A percentile compares a stretch with the other conserved stretches of the same genome.
Evolutionary conservation across 2,113 vertebrate genomes (phyloP).

Genomic region (Rhabdornis inornatus): DNA sequence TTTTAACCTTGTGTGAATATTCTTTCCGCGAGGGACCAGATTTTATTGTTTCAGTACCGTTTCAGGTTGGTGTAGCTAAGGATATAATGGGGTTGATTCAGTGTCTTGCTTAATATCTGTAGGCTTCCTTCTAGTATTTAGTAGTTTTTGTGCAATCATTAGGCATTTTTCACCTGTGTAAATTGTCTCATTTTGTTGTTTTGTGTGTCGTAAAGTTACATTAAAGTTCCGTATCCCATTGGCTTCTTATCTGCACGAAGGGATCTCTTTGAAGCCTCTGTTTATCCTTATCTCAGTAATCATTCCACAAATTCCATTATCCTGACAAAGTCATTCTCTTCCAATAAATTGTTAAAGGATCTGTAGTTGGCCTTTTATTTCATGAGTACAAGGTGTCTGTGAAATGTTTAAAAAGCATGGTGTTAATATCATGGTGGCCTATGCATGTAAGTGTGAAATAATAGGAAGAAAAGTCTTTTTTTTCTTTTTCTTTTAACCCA

Average conservation of each 20-base stretch:
- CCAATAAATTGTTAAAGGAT: neutral
- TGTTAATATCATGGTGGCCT: neutral
- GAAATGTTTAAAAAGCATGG: neutral
- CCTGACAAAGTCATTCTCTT: neutral
- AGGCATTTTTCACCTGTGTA: neutral
- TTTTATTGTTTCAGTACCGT: neutral
- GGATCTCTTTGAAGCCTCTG: neutral
- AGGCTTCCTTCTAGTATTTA: neutral
- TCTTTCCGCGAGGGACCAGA: neutral
- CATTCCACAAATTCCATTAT: neutral
- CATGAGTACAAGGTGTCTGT: neutral
- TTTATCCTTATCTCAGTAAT: neutral
- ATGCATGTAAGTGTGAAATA: neutral
- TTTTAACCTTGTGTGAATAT: neutral
- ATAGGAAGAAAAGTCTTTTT: neutral
- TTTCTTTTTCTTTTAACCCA: neutral
- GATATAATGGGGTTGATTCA: neutral
- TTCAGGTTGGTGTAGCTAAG: neutral
- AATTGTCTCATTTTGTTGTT: neutral
- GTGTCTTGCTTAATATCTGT: fast-evolving
- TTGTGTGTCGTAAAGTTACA: neutral
- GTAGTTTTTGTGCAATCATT: neutral
- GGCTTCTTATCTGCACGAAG: fast-evolving
- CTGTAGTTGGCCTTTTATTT: neutral
- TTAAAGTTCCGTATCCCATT: fast-evolving